Evolutionary conservation across 2,797 vertebrate genomes (phyloP), one percentile per base, ranked within the genome.

Genomic region (Alca torda): DNA sequence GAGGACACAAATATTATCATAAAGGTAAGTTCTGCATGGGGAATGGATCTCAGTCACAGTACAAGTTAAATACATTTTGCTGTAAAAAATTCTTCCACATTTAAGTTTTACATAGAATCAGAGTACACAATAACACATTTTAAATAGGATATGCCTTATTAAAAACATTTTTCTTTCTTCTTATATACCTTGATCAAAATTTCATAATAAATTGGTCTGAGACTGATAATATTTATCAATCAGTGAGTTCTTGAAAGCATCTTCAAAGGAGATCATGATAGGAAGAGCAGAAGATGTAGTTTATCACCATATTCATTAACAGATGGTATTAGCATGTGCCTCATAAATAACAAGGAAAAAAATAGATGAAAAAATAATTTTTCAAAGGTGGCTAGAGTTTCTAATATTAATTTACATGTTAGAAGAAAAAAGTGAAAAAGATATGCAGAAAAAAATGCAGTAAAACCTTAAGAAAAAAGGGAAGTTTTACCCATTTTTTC

Each of bases 281-380:
- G 51, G 61, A 96, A 93, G 59, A 79, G 48, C n/a, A 70, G 50
- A 70, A 77, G 43, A 81, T 53, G 48, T 23, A 81, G 30, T 72
- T 95, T 82, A 54, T 76, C 68, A 64, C 63, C n/a, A 68, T 31
- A 39, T 33, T 86, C 53, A 88, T 83, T 88, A 95, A 87, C 87
- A 95, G 93, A 93, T 88, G 91, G 93, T 79, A 92, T 88, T 93
- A 90, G 41, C 75, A 78, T n/a, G 64, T 87, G 59, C 46, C 50
- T 90, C 48, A 75, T 43, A 90, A 90, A 79, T 72, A 95, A 59
- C 73, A 88, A 76, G 67, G 54, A 92, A 88, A 90, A 90, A 93
- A 88, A 82, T 35, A 82, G 43, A 84, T 28, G 6, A 84, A 73
- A 88, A 84, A 53, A 31, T 16, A 60, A 24, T 64, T 85, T 95